Conservation (phyloP, 2,113 vertebrate species). For the Crotophaga sulcirostris region DNA sequence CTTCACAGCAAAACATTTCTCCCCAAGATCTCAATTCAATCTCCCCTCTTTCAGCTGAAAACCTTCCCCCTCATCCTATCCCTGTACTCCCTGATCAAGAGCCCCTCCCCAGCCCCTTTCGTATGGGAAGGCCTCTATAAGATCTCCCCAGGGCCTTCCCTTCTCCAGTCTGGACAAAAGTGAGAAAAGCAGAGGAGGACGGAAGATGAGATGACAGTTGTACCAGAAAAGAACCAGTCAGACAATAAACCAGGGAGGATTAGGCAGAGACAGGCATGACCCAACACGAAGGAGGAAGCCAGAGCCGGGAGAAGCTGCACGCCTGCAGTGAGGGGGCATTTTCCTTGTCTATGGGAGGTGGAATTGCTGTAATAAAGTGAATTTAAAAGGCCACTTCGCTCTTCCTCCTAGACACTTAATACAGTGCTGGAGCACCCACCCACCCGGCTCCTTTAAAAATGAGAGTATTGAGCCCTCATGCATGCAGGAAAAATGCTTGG, state of each 20-base stretch:
- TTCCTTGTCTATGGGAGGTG: background rate
- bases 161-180: background rate
- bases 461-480: accelerated
- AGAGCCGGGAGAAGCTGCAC: background rate
- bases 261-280: background rate
- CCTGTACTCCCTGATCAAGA: too few relatives aligned
- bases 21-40: too few relatives aligned
- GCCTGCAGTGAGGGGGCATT: background rate
- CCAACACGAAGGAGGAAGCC: background rate
- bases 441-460: accelerated
- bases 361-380: background rate
- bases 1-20: too few relatives aligned
- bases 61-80: too few relatives aligned
- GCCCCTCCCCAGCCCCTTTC: too few relatives aligned
- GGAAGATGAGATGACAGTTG: background rate
- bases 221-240: background rate
- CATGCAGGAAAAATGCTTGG: too few relatives aligned
- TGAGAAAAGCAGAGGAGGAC: background rate
- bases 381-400: background rate
- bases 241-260: background rate
- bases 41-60: too few relatives aligned
- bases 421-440: accelerated
- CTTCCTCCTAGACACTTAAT: background rate
- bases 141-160: too few relatives aligned
- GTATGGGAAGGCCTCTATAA: background rate